Evolutionary conservation across 2,888 invertebrate species (phyloP), one percentile per base, ranked within the genome.

Genomic region (Mylabris sibirica): DNA sequence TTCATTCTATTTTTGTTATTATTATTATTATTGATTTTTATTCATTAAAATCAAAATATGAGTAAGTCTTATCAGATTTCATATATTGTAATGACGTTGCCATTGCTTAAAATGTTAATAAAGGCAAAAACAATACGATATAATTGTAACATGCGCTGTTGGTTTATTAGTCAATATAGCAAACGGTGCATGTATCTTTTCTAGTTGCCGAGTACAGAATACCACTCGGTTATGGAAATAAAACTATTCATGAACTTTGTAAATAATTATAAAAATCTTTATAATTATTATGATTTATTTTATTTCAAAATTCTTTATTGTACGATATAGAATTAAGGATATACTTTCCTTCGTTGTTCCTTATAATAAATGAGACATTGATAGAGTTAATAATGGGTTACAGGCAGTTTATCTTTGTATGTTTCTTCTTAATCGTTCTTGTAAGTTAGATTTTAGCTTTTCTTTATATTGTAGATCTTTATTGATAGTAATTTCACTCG

Each of bases 401-500:
- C 41, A 44, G 17, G 17, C 6, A 44, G 17, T 44, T 44, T 44
- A 17, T 44, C 41, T 44, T n/a, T 8, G 5, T 44, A 17, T 11
- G 6, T 17, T 17, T 60, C 30, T 30, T 60, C 34, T 35, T 4
- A 60, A 17, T 20, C 38, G 17, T 17, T 60, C n/a, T 35, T 8
- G 4, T 30, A 30, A 30, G 30, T 30, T 38, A 30, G 60, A 34
- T 60, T 30, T 22, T 22, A n/a, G 17, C 22, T 60, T 60, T 20
- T 49, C 49, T 20, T 34, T 60, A 34, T 60, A 6, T n/a, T 60
- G 60, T 35, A 30, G 60, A 35, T 3, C 30, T n/a, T 49, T 60
- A 60, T 60, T 38, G 35, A 60, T 38, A 30, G 60, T 35, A 60
- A 60, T 60, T 60, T 60, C 35, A 35, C n/a, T 24, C n/a, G 60